These are phyloP conservation scores for Hirundo rustica DNA, from an alignment of 2,797 vertebrate species.

Conservation along the genomic window DNA sequence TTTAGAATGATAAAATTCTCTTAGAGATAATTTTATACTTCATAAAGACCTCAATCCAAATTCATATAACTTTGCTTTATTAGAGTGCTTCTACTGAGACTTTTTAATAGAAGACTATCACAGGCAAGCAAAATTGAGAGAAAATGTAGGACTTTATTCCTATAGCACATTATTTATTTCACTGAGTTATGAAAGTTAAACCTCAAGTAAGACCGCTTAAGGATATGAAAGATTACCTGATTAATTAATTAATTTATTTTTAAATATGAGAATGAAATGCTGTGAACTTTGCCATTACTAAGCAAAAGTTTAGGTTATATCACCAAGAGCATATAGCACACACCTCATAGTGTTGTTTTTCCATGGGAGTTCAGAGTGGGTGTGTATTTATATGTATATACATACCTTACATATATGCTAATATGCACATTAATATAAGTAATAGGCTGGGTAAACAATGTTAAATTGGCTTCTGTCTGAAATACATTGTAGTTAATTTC, in stretches of 20 bases:
- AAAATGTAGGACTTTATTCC: not conserved
- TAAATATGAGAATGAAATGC: not conserved
- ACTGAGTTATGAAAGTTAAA: not conserved
- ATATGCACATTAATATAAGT: not conserved
- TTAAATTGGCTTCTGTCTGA: not conserved
- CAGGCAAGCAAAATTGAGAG: not conserved
- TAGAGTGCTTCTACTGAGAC: constrained; percentile 1
- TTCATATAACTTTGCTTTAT: not conserved
- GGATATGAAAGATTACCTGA: not conserved
- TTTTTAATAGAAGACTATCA: constrained; percentile 6
- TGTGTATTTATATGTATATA: not conserved
- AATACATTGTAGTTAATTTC: not conserved
- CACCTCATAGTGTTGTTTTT: not conserved
- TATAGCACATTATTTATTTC: not conserved
- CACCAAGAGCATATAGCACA: not conserved
- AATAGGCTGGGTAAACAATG: not conserved
- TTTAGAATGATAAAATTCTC: not conserved
- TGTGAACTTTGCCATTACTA: not conserved
- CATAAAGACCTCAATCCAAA: not conserved
- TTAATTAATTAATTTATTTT: too few species aligned
- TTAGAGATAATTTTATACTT: not conserved
- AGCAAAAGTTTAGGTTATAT: not conserved
- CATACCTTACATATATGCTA: not conserved
- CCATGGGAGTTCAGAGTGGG: not conserved
- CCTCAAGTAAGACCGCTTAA: not conserved